Conservation (phyloP, 2,888 invertebrate species). For the Myathropa florea region DNA sequence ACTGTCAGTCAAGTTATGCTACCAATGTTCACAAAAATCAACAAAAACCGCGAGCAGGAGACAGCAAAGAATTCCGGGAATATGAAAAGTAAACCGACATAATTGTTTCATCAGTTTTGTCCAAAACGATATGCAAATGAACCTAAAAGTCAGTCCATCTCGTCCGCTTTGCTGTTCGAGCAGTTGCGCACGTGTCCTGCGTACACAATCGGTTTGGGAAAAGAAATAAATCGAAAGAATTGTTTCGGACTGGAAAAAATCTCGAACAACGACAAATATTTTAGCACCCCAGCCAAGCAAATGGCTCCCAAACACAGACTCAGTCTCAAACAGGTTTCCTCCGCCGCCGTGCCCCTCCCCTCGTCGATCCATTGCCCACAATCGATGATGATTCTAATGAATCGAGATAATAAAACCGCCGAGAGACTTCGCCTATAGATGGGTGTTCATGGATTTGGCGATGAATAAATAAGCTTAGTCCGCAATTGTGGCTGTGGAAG, state of each 20-base stretch:
- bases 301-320: background rate
- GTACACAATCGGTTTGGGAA: background rate
- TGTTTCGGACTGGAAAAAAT: background rate
- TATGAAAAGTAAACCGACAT: background rate
- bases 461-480: slow-evolving; percentile 37
- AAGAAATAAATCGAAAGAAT: background rate
- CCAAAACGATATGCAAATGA: slow-evolving; percentile 8
- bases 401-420: slow-evolving; percentile 32
- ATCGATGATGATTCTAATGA: slow-evolving; percentile 37
- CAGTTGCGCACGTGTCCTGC: background rate
- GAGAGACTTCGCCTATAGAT: background rate
- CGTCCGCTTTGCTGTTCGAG: background rate
- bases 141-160: background rate
- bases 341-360: background rate
- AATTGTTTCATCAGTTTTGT: background rate
- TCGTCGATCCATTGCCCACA: slow-evolving; percentile 1
- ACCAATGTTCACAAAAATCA: background rate
- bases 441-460: slow-evolving; percentile 11
- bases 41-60: background rate
- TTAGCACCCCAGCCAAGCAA: slow-evolving; percentile 14
- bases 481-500: background rate
- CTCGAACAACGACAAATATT: background rate
- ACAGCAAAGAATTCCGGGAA: background rate
- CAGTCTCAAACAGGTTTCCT: slow-evolving; percentile 21
- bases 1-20: background rate